Percentiles rank a stretch among this genome's conserved stretches.
These are phyloP conservation scores for Drepana falcataria DNA, from an alignment of 2,888 invertebrate genomes.

Conservation along the genomic window DNA sequence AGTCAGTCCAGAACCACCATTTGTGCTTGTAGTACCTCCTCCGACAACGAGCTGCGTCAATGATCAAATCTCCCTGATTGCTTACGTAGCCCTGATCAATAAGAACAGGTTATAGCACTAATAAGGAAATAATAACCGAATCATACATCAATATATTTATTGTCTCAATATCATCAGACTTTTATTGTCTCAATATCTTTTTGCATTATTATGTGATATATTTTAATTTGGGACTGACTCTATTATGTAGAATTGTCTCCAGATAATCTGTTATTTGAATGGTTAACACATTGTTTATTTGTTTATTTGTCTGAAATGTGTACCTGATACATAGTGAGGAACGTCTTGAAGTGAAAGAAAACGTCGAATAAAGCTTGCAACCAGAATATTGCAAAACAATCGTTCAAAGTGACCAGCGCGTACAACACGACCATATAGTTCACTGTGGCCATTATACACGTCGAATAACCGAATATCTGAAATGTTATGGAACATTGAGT, in stretches of 20 bases:
- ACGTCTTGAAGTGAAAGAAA: constrained; percentile 53
- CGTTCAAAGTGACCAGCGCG: constrained; percentile 55
- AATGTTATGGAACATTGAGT: no score
- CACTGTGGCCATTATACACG: constrained; percentile 42
- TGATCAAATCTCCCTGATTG: constrained; percentile 53
- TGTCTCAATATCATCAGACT: no score
- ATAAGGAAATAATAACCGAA: no score
- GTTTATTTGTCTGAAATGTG: constrained; percentile 2
- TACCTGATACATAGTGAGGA: constrained; percentile 59
- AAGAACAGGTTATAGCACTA: no score
- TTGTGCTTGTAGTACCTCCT: constrained; percentile 53
- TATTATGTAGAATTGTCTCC: no score
- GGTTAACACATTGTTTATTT: not conserved
- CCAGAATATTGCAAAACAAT: constrained; percentile 54
- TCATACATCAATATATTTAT: no score
- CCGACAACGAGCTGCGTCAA: constrained; percentile 49
- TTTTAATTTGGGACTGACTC: no score
- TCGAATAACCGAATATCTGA: constrained; percentile 53
- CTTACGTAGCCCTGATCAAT: constrained; percentile 51
- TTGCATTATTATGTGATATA: no score
- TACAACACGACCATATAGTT: constrained; percentile 53
- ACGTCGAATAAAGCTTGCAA: constrained; percentile 49
- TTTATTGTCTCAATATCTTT: no score
- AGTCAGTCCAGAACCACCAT: constrained; percentile 48
- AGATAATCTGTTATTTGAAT: no score